Conservation (phyloP, 2,797 vertebrate genomes). For the Acipenser oxyrinchus region DNA sequence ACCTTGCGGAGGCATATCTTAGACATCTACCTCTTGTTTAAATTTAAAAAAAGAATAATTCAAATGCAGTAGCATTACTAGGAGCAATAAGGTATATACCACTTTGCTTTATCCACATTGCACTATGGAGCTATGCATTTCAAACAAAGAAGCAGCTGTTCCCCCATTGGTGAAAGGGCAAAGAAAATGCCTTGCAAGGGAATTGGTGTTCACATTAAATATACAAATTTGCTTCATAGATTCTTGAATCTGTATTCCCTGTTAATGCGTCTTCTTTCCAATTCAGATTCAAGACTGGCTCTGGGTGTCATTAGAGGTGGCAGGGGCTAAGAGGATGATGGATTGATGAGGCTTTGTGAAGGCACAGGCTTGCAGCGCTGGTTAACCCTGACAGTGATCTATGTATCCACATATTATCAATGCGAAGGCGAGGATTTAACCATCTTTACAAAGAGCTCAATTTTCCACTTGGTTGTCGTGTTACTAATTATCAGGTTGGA, state of each 20-base stretch:
- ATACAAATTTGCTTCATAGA: slow-evolving; percentile 62
- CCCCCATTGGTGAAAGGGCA: slow-evolving; percentile 61
- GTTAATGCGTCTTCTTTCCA: slow-evolving; percentile 37
- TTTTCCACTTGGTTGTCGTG: slow-evolving; percentile 35
- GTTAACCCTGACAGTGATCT: slow-evolving; percentile 46
- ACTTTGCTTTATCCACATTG: slow-evolving; percentile 50
- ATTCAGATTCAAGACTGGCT: slow-evolving; percentile 55
- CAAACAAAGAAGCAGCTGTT: slow-evolving; percentile 52
- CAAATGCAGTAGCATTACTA: slow-evolving; percentile 58
- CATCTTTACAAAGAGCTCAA: slow-evolving; percentile 39
- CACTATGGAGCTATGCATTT: slow-evolving; percentile 70
- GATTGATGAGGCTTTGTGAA: slow-evolving; percentile 59
- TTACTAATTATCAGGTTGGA: slow-evolving; percentile 40
- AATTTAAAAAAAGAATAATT: slow-evolving; percentile 73
- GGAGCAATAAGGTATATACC: slow-evolving; percentile 52
- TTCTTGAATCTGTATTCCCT: slow-evolving; percentile 61
- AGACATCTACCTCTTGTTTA: slow-evolving; percentile 63
- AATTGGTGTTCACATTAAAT: slow-evolving; percentile 60
- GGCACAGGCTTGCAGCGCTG: slow-evolving; percentile 36
- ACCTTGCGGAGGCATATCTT: slow-evolving; percentile 55
- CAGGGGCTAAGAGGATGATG: slow-evolving; percentile 57
- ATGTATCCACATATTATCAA: slow-evolving; percentile 44
- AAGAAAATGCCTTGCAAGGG: slow-evolving; percentile 50
- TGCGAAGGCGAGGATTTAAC: slow-evolving; percentile 41
- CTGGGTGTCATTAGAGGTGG: slow-evolving; percentile 56